phyloP scores from a whole-genome alignment of 1,140 invertebrate genomes.

The Leptopilina boulardi region DNA sequence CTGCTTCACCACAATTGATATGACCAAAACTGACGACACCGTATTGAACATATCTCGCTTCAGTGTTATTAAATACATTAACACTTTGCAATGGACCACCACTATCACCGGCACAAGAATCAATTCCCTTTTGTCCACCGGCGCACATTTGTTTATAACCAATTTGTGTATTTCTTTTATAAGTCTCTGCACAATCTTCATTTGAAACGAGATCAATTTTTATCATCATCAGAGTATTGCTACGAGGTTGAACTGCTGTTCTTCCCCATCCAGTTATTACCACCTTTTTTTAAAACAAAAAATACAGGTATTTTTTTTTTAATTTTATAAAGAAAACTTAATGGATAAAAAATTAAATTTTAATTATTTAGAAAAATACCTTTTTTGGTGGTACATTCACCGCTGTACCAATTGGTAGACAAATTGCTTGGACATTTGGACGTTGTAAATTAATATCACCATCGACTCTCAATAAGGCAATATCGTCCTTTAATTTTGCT shows the following conservation, averaged over 20 bases:
- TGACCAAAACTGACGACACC: slow-evolving; percentile 78
- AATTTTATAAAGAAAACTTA: too few species aligned
- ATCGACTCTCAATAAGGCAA: slow-evolving; percentile 79
- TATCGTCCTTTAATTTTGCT: slow-evolving; percentile 77
- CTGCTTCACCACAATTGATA: slow-evolving; percentile 74
- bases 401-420: slow-evolving; percentile 75
- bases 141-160: slow-evolving; percentile 79
- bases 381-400: slow-evolving; percentile 50
- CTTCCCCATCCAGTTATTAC: slow-evolving; percentile 80
- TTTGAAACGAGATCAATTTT: slow-evolving; percentile 72
- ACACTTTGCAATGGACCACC: slow-evolving; percentile 75
- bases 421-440: slow-evolving; percentile 77
- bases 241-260: slow-evolving; percentile 73
- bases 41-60: slow-evolving; percentile 68
- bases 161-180: slow-evolving; percentile 65
- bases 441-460: slow-evolving; percentile 73
- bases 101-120: slow-evolving; percentile 74
- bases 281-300: not conserved
- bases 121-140: slow-evolving; percentile 75
- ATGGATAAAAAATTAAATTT: not conserved
- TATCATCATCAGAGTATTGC: slow-evolving; percentile 76
- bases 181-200: slow-evolving; percentile 70
- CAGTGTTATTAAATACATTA: slow-evolving; percentile 52
- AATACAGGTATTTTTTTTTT: not conserved
- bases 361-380: slow-evolving; percentile 46